Base-by-base conservation (phyloP, 2,113 vertebrate genomes). In the Orthonyx spaldingii region DNA sequence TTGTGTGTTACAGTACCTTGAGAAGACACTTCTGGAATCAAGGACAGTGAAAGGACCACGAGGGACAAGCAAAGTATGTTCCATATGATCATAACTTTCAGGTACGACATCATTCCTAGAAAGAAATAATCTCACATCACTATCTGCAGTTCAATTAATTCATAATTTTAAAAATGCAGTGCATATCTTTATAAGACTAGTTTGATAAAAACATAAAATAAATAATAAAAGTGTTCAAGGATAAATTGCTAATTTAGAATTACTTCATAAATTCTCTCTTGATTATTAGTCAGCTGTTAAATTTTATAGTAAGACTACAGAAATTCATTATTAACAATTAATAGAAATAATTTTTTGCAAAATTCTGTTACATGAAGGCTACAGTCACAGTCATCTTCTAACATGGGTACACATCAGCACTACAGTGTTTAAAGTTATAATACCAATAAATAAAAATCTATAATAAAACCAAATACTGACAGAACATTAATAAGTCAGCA, bases 11-110 rank as follows among this genome's bases (percentile, higher is more conserved):
- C 84, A 57, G 5, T 98, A 98, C 98, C 98, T 98, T 98, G 71
- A 97, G 98, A 97, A 90, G 98, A 97, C 75, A 87, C 97, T 91
- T 97, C 97, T 72, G 95, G 96, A 69, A 94, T 84, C 81, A 95
- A 71, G 59, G 90, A 69, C 57, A 96, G 81, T 35, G 97, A 94
- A 69, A 98, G 84, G 64, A 98, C 71, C 81, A 93, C 21, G 74
- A 97, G 47, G 71, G 63, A 70, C 27, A 89, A 1, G 4, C 94
- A 96, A 75, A 98, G 83, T 23, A 77, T 46, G 84, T 97, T 97
- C 98, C 97, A 95, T 60, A 84, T 87, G 95, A 97, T 97, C 78
- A 39, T 89, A 79, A 91, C 88, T 96, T 96, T 94, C 86, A 53
- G 89, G 83, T 86, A 63, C 4, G 13, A 84, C 80, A 68, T 95